Evolutionary conservation across 2,113 vertebrate genomes (phyloP).

Genomic region (Mesocricetus auratus): DNA sequence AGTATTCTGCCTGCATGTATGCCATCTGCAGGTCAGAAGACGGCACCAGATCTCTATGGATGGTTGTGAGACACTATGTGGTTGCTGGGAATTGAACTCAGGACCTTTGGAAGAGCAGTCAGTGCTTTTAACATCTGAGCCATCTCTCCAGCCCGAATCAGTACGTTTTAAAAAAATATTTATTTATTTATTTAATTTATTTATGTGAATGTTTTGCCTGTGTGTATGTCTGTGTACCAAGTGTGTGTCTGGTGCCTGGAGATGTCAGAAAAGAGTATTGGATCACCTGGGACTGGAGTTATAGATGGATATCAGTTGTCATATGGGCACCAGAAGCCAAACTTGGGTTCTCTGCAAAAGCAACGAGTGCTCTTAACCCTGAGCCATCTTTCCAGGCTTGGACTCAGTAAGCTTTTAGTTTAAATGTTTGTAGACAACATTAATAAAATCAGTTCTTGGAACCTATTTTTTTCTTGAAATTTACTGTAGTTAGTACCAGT

Average conservation of each 20-base stretch:
- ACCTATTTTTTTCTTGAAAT: slow-evolving; percentile 46
- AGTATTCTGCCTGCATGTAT: no score
- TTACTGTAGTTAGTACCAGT: slow-evolving; percentile 15
- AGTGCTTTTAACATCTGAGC: no score
- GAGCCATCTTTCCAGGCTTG: not conserved
- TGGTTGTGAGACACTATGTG: no score
- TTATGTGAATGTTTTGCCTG: no score
- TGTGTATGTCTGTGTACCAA: not conserved
- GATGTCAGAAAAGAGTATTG: not conserved
- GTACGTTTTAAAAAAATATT: not conserved
- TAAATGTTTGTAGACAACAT: not conserved
- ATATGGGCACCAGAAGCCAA: not conserved
- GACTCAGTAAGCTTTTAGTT: slow-evolving; percentile 30
- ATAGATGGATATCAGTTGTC: not conserved
- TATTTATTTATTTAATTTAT: no score
- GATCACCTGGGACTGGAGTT: not conserved
- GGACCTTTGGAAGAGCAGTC: no score
- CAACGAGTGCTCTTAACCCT: not conserved
- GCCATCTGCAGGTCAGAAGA: no score
- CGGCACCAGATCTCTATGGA: no score
- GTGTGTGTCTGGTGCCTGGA: not conserved
- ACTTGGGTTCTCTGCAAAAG: not conserved
- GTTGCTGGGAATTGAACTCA: no score
- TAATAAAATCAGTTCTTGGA: slow-evolving; percentile 49
- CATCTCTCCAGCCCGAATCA: no score